Conservation (phyloP, 1,140 invertebrate genomes). For the Pseudomyrmex sp. region DNA sequence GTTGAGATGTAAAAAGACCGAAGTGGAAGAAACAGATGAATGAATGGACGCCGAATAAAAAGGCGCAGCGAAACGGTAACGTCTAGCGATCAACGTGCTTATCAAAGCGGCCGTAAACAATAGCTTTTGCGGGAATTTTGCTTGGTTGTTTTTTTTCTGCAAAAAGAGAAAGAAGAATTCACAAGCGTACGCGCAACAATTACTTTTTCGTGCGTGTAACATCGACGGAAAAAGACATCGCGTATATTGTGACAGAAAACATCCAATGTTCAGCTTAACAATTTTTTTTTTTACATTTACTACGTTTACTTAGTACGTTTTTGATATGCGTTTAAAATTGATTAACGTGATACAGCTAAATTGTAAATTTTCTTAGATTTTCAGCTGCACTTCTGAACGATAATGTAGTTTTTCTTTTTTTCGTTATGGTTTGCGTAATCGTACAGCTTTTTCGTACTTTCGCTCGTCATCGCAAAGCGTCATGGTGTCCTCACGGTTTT, state of each 20-base stretch:
- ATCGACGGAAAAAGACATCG: not conserved
- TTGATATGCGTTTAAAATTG: too few relatives aligned
- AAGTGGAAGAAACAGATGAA: not conserved
- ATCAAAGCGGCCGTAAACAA: slow-evolving; percentile 63
- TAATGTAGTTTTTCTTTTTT: not conserved
- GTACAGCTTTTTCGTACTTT: not conserved
- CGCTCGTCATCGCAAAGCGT: slow-evolving; percentile 15
- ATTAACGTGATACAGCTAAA: too few relatives aligned
- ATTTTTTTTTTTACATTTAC: too few relatives aligned
- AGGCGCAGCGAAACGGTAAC: slow-evolving; percentile 42
- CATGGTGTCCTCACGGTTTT: not conserved
- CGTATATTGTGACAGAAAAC: too few relatives aligned
- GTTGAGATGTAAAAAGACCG: not conserved
- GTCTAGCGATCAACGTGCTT: slow-evolving; percentile 60
- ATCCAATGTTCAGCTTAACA: too few relatives aligned
- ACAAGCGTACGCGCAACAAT: not conserved
- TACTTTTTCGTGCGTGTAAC: not conserved
- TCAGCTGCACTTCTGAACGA: too few relatives aligned
- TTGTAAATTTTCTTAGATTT: too few relatives aligned
- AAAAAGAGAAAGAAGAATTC: not conserved
- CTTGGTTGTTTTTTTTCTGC: not conserved
- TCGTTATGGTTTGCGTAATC: not conserved
- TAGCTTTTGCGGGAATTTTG: slow-evolving; percentile 21
- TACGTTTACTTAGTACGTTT: too few relatives aligned
- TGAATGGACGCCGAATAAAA: slow-evolving; percentile 12